Evolutionary conservation across 2,113 vertebrate genomes (phyloP), one percentile per base, ranked within the genome.

Genomic region (Parus major): DNA sequence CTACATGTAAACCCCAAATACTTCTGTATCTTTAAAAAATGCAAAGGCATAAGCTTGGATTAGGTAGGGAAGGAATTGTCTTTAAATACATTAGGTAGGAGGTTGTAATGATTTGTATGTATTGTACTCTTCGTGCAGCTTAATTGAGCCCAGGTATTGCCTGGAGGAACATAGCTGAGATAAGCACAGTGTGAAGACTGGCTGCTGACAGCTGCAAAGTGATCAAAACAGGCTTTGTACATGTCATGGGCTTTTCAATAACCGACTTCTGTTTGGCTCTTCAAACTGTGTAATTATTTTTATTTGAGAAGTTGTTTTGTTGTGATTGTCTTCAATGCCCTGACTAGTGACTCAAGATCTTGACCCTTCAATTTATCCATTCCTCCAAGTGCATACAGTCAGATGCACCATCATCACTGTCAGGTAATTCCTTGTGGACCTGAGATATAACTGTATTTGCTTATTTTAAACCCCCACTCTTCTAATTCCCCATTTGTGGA

Each of bases 121-220:
- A 0, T 22, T 84, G 22, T 14, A 21, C 25, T 55, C 16, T 24
- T 9, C 15, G 7, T 33, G 56, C 44, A 59, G 53, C 57, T 82
- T 49, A 44, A 18, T 7, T 21, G 33, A 44, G 14, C 20, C 0
- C 0, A n/a, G 35, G 4, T 19, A 4, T 33, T 75, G 24, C 50
- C 41, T 41, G 20, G n/a, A 25, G 13, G 21, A 55, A 4, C 31
- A 3, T 11, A 20, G 2, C 24, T 16, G 64, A 33, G 35, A 13
- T 0, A 2, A 13, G 36, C 0, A 1, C 8, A 10, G 18, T 33
- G 2, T 60, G 71, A 36, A 28, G 79, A 46, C 10, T 5, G 55
- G 15, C 55, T 61, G 23, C 25, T 49, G 9, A 7, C 17, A 22
- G 4, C 42, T 69, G 39, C 50, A 10, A 8, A 18, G 56, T 12